Evolutionary conservation across 2,888 invertebrate genomes (phyloP).

Genomic region (Chloroclysta siterata): DNA sequence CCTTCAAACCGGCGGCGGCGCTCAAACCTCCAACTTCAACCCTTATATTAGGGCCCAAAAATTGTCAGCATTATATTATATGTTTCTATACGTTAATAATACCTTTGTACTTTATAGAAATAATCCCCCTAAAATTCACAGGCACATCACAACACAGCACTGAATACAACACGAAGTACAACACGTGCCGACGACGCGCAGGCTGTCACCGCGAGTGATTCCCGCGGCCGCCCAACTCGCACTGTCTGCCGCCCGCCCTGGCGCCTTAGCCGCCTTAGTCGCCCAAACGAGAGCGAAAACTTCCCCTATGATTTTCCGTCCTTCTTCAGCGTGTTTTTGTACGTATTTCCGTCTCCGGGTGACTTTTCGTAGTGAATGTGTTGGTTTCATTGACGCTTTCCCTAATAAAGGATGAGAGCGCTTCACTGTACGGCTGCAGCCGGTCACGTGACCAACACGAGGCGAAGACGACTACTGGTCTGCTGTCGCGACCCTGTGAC

Average conservation of each 20-base stretch:
- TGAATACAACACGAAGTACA: not conserved
- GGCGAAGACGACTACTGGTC: no score
- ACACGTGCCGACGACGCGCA: not conserved
- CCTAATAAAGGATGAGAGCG: conserved; percentile 51
- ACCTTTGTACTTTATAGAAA: conserved; percentile 11
- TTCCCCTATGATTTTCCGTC: conserved; percentile 56
- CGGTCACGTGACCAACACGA: not conserved
- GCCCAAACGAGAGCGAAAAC: conserved; percentile 79
- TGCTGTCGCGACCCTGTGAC: no score
- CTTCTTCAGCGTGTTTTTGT: conserved; percentile 40
- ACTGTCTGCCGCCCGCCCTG: conserved; percentile 33
- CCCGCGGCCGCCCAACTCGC: conserved; percentile 29
- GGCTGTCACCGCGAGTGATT: conserved; percentile 20
- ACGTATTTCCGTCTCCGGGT: conserved; percentile 50
- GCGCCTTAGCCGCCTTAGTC: conserved; percentile 46
- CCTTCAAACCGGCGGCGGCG: conserved; percentile 18
- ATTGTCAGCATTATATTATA: not conserved
- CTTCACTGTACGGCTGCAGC: conserved; percentile 46
- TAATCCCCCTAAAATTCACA: conserved; percentile 8
- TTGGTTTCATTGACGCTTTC: conserved; percentile 73
- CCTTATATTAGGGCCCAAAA: not conserved
- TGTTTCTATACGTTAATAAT: not conserved
- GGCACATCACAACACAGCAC: conserved; percentile 36
- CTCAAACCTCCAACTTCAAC: not conserved
- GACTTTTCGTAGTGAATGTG: conserved; percentile 71